Evolutionary conservation across 2,797 vertebrate genomes (phyloP).

Genomic region (Neostethus bicornis): DNA sequence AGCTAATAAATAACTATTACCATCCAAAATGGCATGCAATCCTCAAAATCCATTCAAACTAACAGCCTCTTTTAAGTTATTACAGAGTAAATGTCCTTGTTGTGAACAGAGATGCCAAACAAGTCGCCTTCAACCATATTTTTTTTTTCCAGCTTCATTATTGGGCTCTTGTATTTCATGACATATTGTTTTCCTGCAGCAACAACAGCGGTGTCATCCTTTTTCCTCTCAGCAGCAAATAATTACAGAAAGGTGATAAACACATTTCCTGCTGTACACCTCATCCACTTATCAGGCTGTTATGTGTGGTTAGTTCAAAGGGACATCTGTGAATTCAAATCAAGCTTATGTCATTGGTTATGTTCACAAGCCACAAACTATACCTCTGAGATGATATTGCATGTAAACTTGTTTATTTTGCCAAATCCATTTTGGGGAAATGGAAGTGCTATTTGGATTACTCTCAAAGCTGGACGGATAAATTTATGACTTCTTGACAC

Average conservation of each 20-base stretch:
- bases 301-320: constrained; percentile 24
- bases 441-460: not conserved
- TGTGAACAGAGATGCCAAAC: constrained; percentile 28
- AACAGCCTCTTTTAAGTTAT: not conserved
- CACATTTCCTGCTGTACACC: constrained; percentile 17
- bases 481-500: not conserved
- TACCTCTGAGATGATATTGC: not conserved
- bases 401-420: not conserved
- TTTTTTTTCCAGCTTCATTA: constrained; percentile 32
- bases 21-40: not conserved
- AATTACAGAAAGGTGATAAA: constrained; percentile 2
- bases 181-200: constrained; percentile 33
- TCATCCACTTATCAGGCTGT: constrained; percentile 5
- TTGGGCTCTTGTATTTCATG: constrained; percentile 43
- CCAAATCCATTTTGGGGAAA: not conserved
- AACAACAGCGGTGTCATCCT: constrained; percentile 35
- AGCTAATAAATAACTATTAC: not conserved
- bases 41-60: not conserved
- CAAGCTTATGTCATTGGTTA: constrained; percentile 2
- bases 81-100: not conserved
- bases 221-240: constrained; percentile 30
- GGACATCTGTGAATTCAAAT: constrained; percentile 12
- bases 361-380: not conserved
- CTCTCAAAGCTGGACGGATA: not conserved
- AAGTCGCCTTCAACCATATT: constrained; percentile 11